Evolutionary conservation across 1,140 invertebrate species (phyloP), one percentile per base, ranked within the genome.

Genomic region (Geopemphigus sp.): DNA sequence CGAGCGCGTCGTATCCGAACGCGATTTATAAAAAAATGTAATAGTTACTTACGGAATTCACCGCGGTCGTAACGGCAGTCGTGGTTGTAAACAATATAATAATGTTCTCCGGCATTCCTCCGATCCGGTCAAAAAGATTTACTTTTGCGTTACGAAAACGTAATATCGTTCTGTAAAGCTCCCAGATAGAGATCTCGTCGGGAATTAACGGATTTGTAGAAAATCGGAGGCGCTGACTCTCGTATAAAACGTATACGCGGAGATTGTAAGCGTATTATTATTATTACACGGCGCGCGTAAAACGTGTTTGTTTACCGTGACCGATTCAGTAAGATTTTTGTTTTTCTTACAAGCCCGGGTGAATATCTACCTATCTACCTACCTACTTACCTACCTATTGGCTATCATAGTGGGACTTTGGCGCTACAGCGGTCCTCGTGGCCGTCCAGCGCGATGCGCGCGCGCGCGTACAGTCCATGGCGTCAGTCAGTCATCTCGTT

Each of bases 401-500:
- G 6, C 19, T 5, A n/a, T n/a, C n/a, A n/a, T 50, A 17, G 66
- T 50, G 66, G 66, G 66, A 45, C 64, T 29, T 63, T 22, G n/a
- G 22, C 11, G 10, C 11, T 47, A 15, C 15, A 19, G 45, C n/a
- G 45, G 45, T 68, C 66, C 45, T 68, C 66, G 66, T 50, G 63
- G 45, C 45, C 14, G 66, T 47, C 66, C 15, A 26, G 14, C n/a
- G 6, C 45, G 39, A 50, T 68, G 66, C 24, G 39, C 66, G 66
- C 39, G 47, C 66, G 8, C 66, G 12, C n/a, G n/a, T n/a, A n/a
- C n/a, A n/a, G 39, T 68, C 45, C n/a, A 2, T 17, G 6, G 14
- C 45, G 66, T 68, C n/a, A n/a, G n/a, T n/a, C 22, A 47, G 66
- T 68, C 64, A 14, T 68, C 39, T 68, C 12, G 17, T 47, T 47